phyloP scores from a whole-genome alignment of 2,113 vertebrate genomes.

The Embiotoca jacksoni region DNA sequence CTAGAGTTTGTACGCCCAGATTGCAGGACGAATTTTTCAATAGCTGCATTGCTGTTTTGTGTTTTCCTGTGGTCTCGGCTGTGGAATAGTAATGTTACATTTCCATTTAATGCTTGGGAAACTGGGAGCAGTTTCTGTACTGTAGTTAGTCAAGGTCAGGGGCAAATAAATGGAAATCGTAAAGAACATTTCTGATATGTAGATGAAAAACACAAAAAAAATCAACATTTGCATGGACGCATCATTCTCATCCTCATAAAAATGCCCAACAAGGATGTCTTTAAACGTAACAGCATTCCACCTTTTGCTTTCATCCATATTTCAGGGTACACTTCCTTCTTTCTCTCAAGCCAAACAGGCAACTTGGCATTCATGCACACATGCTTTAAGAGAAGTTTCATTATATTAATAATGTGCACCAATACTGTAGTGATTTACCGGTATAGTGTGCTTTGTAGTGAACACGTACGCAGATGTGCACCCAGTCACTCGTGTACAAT shows the following conservation, averaged over 20 bases:
- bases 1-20: conserved; percentile 70
- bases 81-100: conserved; percentile 67
- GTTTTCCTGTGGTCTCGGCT: conserved; percentile 39
- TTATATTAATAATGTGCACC: conserved; percentile 44
- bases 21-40: conserved; percentile 78
- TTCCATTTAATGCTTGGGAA: conserved; percentile 58
- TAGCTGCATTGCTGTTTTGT: conserved; percentile 65
- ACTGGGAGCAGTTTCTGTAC: conserved; percentile 18
- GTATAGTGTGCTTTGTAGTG: conserved; percentile 27
- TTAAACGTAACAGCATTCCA: conserved; percentile 34
- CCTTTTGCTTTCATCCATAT: conserved; percentile 37
- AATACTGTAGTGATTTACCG: conserved; percentile 44
- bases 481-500: conserved; percentile 36
- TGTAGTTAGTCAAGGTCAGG: conserved; percentile 68
- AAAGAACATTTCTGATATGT: conserved; percentile 45
- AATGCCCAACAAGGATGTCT: background rate
- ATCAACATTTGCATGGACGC: conserved; percentile 47
- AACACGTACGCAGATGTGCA: conserved; percentile 39
- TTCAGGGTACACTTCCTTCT: background rate
- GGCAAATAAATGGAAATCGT: conserved; percentile 52
- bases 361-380: conserved; percentile 22
- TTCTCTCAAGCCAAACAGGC: conserved; percentile 6
- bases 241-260: conserved; percentile 49
- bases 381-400: conserved; percentile 24
- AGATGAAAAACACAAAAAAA: conserved; percentile 62